Percentiles rank a stretch among this genome's conserved stretches.
Evolutionary conservation across 2,113 vertebrate species (phyloP).

Genomic region (Plectropomus leopardus): DNA sequence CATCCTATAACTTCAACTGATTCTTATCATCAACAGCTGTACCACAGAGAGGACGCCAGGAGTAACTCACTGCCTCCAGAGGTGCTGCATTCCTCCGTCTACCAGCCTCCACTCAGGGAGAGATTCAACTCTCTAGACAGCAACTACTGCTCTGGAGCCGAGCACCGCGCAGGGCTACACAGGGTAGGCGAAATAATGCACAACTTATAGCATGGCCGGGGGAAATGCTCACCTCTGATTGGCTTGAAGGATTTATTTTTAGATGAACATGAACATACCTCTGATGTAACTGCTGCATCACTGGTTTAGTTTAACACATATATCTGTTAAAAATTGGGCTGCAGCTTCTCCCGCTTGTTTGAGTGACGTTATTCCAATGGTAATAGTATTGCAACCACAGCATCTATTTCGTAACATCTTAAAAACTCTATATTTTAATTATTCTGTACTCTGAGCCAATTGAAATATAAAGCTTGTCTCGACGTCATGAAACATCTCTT

Average conservation of each 20-base stretch:
- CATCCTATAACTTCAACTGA: background rate
- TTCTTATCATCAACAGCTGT: constrained; percentile 82
- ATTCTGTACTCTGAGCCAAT: constrained; percentile 23
- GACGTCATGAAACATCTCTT: background rate
- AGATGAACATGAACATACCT: background rate
- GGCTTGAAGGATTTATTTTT: background rate
- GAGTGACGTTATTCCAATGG: background rate
- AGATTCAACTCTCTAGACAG: constrained; percentile 96
- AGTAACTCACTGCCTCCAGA: constrained; percentile 97
- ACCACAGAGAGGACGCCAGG: constrained; percentile 94
- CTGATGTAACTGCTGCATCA: background rate
- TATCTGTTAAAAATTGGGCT: background rate
- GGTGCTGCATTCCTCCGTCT: constrained; percentile 93
- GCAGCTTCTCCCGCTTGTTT: background rate
- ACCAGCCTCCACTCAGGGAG: constrained; percentile 93
- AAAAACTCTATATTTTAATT: background rate
- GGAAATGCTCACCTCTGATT: background rate
- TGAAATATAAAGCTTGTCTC: background rate
- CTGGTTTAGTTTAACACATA: background rate
- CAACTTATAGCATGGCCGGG: background rate
- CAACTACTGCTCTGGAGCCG: constrained; percentile 91
- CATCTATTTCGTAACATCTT: background rate
- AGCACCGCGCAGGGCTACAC: constrained; percentile 91
- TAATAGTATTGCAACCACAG: background rate
- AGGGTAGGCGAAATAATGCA: constrained; percentile 84